A percentile compares a stretch with the other conserved stretches of the same genome.
These are phyloP conservation scores for Hymenopus coronatus DNA, from an alignment of 2,888 invertebrate species.

Conservation along the genomic window DNA sequence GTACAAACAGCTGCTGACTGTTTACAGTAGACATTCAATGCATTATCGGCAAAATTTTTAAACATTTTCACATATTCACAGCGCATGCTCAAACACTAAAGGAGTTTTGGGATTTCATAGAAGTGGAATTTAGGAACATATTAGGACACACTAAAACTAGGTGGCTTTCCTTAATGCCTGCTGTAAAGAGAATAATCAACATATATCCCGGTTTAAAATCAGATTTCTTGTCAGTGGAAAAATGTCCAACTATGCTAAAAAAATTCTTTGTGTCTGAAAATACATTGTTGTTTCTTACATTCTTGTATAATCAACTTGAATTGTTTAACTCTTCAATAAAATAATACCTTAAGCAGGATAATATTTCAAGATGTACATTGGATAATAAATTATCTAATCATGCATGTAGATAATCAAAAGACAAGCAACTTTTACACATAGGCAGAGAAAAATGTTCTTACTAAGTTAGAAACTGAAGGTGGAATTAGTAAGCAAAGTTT, in stretches of 20 bases:
- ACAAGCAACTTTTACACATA: too few relatives aligned
- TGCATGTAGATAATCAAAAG: background rate
- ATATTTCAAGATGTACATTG: background rate
- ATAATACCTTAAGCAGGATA: background rate
- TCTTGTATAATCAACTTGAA: constrained; percentile 7
- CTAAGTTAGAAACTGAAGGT: too few relatives aligned
- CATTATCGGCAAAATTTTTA: constrained; percentile 41
- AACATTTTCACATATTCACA: constrained; percentile 42
- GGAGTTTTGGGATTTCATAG: constrained; percentile 41
- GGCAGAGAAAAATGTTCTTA: too few relatives aligned
- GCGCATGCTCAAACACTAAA: constrained; percentile 40
- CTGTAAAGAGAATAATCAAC: constrained; percentile 40
- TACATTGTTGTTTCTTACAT: background rate
- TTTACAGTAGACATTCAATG: constrained; percentile 41
- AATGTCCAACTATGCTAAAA: constrained; percentile 36
- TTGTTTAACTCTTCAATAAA: constrained; percentile 9
- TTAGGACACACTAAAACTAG: constrained; percentile 38
- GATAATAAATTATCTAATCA: background rate
- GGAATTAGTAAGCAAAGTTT: too few relatives aligned
- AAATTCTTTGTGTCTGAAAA: constrained; percentile 35
- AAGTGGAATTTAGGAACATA: constrained; percentile 39
- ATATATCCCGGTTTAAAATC: constrained; percentile 36
- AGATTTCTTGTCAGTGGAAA: constrained; percentile 32
- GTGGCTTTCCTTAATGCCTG: constrained; percentile 39
- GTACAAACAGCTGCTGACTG: constrained; percentile 40